Conservation (phyloP, 2,113 vertebrate genomes). For the Psophia crepitans region DNA sequence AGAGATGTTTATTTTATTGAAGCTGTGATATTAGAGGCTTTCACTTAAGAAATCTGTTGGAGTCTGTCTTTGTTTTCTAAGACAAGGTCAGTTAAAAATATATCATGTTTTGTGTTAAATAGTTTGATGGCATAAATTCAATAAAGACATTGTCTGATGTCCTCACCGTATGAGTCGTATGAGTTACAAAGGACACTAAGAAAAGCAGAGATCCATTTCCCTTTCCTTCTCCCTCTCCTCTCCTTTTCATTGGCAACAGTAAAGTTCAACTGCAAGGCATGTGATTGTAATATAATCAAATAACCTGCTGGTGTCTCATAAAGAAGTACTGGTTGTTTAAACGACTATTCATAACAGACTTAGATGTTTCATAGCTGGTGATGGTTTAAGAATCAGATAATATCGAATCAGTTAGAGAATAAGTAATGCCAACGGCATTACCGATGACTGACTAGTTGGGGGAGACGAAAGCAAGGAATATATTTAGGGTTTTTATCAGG, state of each 20-base stretch:
- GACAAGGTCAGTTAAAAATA: conserved; percentile 50
- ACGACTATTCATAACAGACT: conserved; percentile 32
- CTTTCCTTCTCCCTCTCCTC: conserved; percentile 10
- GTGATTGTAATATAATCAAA: conserved; percentile 61
- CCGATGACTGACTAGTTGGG: conserved; percentile 23
- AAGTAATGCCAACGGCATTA: not conserved
- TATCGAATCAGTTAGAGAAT: conserved; percentile 25
- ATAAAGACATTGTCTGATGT: conserved; percentile 49
- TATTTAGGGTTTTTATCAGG: conserved; percentile 48
- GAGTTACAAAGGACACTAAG: conserved; percentile 28
- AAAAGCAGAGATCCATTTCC: conserved; percentile 49
- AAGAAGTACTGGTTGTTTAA: conserved; percentile 51
- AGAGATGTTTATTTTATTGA: conserved; percentile 3
- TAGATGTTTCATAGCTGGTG: conserved; percentile 28
- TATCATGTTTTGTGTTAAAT: conserved; percentile 64
- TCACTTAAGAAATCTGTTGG: not conserved
- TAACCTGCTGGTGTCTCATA: conserved; percentile 62
- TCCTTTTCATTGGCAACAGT: conserved; percentile 47
- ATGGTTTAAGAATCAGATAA: conserved; percentile 43
- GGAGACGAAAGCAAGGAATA: not conserved
- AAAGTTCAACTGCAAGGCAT: conserved; percentile 57
- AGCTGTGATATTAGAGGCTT: not conserved
- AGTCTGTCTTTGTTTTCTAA: conserved; percentile 21
- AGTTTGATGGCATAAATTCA: conserved; percentile 63
- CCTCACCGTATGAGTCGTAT: not conserved